Evolutionary conservation across 1,140 invertebrate species (phyloP).

Genomic region (Drosophila cardini): DNA sequence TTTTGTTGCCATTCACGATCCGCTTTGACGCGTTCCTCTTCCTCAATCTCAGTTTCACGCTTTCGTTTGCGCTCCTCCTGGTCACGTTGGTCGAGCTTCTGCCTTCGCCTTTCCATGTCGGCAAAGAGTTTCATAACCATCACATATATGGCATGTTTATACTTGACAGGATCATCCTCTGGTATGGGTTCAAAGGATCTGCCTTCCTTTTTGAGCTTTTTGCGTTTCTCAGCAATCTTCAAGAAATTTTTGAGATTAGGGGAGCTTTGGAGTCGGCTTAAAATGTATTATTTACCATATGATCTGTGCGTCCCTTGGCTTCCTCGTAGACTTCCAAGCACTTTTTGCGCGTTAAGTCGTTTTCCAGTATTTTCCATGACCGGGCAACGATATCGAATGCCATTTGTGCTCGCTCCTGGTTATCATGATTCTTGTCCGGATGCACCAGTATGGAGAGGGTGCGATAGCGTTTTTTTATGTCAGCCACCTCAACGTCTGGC

Average conservation of each 20-base stretch:
- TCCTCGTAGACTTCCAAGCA: constrained; percentile 99
- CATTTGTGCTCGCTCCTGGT: constrained; percentile 96
- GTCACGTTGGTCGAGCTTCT: constrained; percentile 93
- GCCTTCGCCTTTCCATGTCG: constrained; percentile 95
- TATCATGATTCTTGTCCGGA: constrained; percentile 92
- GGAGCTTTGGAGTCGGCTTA: background rate
- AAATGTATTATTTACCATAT: constrained; percentile 90
- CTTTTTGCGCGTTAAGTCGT: constrained; percentile 96
- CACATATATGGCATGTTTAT: constrained; percentile 97
- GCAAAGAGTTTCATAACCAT: constrained; percentile 99
- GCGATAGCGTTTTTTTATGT: constrained; percentile 98
- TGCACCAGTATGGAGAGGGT: constrained; percentile 98
- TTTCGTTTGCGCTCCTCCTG: constrained; percentile 98
- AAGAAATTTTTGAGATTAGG: constrained; percentile 7
- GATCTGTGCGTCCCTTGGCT: constrained; percentile 96
- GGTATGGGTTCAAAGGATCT: constrained; percentile 91
- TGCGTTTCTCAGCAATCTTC: constrained; percentile 96
- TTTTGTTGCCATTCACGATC: constrained; percentile 99
- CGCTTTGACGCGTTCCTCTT: constrained; percentile 94
- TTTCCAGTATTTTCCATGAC: constrained; percentile 98
- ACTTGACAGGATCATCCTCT: constrained; percentile 97
- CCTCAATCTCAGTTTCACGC: constrained; percentile 96
- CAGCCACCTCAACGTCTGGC: constrained; percentile 93
- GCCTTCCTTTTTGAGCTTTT: constrained; percentile 97
- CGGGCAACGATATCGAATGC: constrained; percentile 98